phyloP scores from a whole-genome alignment of 1,140 invertebrate species.

The Heliconius himera region DNA sequence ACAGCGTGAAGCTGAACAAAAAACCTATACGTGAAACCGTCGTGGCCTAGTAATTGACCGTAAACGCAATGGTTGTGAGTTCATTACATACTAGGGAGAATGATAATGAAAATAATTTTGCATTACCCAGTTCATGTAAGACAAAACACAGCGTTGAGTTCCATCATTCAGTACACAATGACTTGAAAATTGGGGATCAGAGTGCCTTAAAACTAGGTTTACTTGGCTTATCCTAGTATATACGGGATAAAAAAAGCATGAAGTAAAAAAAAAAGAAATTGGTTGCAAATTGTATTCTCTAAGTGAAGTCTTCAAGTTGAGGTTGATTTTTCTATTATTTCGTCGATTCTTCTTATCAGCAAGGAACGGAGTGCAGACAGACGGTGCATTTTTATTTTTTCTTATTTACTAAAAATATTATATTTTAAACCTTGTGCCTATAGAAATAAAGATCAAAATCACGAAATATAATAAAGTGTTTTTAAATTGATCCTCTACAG shows the following conservation, averaged over 20 bases:
- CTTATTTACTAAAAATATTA: not conserved
- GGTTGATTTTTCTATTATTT: not conserved
- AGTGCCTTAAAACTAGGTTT: too few species aligned
- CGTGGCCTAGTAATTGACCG: too few species aligned
- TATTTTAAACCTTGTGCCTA: not conserved
- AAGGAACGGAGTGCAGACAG: slow-evolving; percentile 1
- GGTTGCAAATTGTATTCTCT: not conserved
- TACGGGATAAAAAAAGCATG: not conserved
- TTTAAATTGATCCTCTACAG: slow-evolving; percentile 25
- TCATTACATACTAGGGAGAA: too few species aligned
- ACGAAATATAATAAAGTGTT: not conserved
- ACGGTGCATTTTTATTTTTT: slow-evolving; percentile 9
- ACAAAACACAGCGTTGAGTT: too few species aligned
- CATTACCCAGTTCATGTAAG: too few species aligned
- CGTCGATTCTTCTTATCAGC: not conserved
- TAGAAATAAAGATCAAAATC: slow-evolving; percentile 7
- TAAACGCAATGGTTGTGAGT: too few species aligned
- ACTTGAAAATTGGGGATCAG: too few species aligned
- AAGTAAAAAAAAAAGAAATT: not conserved
- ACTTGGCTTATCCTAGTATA: too few species aligned
- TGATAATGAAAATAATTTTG: too few species aligned
- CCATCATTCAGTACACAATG: too few species aligned
- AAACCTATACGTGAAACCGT: too few species aligned
- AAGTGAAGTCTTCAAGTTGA: not conserved
- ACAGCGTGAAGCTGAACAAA: too few species aligned